Base-by-base conservation (phyloP, 1,140 invertebrate species). In the Caerostris darwini region DNA sequence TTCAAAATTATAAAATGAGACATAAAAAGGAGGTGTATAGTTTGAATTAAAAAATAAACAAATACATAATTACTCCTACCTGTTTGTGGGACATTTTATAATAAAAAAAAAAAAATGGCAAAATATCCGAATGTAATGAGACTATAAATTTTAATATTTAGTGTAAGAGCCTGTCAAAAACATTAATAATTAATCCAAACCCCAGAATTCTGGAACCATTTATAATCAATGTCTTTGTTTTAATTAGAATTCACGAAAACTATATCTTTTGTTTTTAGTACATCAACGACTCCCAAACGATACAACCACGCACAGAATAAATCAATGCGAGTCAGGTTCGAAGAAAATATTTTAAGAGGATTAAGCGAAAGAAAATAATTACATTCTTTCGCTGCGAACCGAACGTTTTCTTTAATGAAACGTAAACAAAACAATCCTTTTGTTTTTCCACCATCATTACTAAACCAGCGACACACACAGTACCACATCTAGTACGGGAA, bases 341-440 rank as follows among this genome's bases (percentile, higher is more conserved):
- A 19, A 59, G 71, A 50, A 77, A 77, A 77, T 77, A n/a, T 85
- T 85, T 12, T 85, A 85, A 85, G 17, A 56, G 83, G 83, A 85
- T 85, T 85, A 85, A 14, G n/a, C 12, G 17, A 77, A 77, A 77
- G 83, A 85, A 85, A 85, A 85, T 85, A 85, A 85, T 85, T 85
- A 85, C 83, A 59, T 85, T 85, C 57, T 17, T 50, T 50, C 57
- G 7, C 50, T 8, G 54, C 57, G n/a, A 19, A 85, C 57, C 83
- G 56, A 85, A 59, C 56, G 7, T n/a, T 34, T 59, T 85, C 83
- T 59, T 85, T 85, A 85, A 85, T 85, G 83, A 85, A 85, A 85
- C 83, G 83, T 85, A 85, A 85, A 85, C 83, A 85, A 85, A 85
- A 85, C 83, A 85, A 58, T 85, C 56, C 83, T 85, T 85, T 85